phyloP scores from a whole-genome alignment of 1,140 invertebrate species.

The Dryas iulia region DNA sequence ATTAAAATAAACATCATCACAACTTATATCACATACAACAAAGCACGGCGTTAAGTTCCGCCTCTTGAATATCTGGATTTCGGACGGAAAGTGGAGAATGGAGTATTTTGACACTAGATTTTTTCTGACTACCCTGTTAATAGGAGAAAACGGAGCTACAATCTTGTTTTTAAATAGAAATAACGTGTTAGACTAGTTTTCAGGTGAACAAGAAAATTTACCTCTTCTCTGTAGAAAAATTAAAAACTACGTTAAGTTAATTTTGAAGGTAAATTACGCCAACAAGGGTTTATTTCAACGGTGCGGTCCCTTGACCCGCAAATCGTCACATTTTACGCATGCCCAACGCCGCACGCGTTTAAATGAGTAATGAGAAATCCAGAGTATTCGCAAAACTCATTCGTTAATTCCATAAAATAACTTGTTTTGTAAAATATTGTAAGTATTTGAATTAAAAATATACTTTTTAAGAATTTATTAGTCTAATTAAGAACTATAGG shows the following conservation, averaged over 20 bases:
- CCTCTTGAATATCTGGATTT: no score
- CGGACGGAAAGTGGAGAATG: no score
- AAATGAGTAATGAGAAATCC: background rate
- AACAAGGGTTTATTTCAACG: conserved; percentile 5
- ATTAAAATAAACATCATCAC: background rate
- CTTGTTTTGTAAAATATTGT: background rate
- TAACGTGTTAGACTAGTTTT: no score
- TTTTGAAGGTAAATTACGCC: background rate
- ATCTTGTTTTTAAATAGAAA: no score
- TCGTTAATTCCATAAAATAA: background rate
- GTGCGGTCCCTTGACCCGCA: conserved; percentile 9
- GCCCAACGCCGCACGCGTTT: background rate
- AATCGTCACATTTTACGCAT: conserved; percentile 7
- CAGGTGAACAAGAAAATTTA: background rate
- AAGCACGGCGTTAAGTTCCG: no score
- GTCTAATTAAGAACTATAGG: no score
- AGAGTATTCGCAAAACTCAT: background rate
- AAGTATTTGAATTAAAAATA: no score
- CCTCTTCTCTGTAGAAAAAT: background rate
- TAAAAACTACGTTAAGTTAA: background rate
- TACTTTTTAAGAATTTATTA: no score
- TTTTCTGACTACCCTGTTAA: no score
- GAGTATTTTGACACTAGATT: no score
- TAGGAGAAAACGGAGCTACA: no score
- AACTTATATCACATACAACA: no score